phyloP scores from a whole-genome alignment of 2,888 invertebrate species.

The Amiota minor region DNA sequence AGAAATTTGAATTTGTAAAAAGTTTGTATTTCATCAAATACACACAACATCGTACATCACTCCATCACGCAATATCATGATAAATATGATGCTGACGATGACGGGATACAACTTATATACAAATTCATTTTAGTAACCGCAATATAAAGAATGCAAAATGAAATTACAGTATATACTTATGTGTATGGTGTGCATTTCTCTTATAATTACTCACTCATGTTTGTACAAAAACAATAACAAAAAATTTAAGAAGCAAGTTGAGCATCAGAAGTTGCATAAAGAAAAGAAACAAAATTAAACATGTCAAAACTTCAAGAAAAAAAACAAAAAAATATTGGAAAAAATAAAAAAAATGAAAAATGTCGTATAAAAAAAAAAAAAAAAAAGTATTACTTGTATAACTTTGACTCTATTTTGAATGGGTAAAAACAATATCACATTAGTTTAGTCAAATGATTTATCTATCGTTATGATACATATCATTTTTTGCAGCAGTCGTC shows the following conservation, averaged over 20 bases:
- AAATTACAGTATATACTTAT: constrained; percentile 27
- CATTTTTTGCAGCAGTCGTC: too few species aligned
- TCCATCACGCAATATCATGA: too few species aligned
- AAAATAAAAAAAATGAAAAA: constrained; percentile 30
- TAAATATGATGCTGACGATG: too few species aligned
- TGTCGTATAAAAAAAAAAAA: constrained; percentile 9
- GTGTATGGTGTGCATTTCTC: constrained; percentile 9
- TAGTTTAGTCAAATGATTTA: too few species aligned
- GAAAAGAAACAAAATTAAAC: constrained; percentile 39
- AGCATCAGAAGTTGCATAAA: constrained; percentile 34
- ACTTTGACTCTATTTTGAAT: not conserved
- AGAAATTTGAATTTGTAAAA: constrained; percentile 17
- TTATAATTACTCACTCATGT: constrained; percentile 34
- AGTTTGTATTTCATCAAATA: constrained; percentile 14
- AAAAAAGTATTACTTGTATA: not conserved
- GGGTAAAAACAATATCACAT: too few species aligned
- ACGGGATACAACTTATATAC: constrained; percentile 19
- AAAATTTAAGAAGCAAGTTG: constrained; percentile 35
- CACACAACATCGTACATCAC: too few species aligned
- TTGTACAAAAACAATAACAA: constrained; percentile 33
- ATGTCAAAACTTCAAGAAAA: constrained; percentile 17
- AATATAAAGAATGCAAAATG: not conserved
- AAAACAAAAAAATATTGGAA: constrained; percentile 26
- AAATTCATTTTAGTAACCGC: constrained; percentile 30
- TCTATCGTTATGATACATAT: too few species aligned